These are phyloP conservation scores for Trachelus iudaicus DNA, from an alignment of 2,888 invertebrate genomes.

Conservation along the genomic window DNA sequence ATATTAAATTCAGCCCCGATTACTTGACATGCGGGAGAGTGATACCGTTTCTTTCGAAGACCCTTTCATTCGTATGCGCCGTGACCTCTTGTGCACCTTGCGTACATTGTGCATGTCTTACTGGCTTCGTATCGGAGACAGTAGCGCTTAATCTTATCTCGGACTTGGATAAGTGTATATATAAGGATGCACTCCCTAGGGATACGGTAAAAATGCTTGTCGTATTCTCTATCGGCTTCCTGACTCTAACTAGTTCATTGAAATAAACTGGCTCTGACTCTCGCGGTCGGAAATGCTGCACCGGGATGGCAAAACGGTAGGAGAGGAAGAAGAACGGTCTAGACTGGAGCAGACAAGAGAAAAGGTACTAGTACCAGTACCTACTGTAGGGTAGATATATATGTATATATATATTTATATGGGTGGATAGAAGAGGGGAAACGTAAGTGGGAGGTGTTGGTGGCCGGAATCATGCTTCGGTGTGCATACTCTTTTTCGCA, in stretches of 20 bases:
- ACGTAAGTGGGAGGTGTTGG: conserved; percentile 24
- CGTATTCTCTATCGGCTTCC: background rate
- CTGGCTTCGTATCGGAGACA: background rate
- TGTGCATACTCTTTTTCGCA: conserved; percentile 49
- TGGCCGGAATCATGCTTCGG: conserved; percentile 55
- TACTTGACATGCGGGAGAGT: background rate
- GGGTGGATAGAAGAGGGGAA: background rate
- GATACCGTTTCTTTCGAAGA: conserved; percentile 1
- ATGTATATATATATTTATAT: background rate
- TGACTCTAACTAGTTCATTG: background rate
- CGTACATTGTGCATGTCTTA: background rate
- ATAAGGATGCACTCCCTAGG: background rate
- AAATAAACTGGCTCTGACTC: background rate
- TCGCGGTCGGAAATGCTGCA: background rate
- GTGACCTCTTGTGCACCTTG: background rate
- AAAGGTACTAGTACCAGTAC: background rate
- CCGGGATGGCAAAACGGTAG: background rate
- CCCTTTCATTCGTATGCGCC: conserved; percentile 1
- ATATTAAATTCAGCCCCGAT: background rate
- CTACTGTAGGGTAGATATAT: background rate
- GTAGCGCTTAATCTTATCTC: background rate
- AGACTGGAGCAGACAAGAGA: background rate
- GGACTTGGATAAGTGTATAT: background rate
- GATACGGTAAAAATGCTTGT: background rate
- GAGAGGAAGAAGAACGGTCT: background rate